These are phyloP conservation scores for Trichonephila clavata DNA, from an alignment of 1,140 invertebrate species.

Conservation along the genomic window DNA sequence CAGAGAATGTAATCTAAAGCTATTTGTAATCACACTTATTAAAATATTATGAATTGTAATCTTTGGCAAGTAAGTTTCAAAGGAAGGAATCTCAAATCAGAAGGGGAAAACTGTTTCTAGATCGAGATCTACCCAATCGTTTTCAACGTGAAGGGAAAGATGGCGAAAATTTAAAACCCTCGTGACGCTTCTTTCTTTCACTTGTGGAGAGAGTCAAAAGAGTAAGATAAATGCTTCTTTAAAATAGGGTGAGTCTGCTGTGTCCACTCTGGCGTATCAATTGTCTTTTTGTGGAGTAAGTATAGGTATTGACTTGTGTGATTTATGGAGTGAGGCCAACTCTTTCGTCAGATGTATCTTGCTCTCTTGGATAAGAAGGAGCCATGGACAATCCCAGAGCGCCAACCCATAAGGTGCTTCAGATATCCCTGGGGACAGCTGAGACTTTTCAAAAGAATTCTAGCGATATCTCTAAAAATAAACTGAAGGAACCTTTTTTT, in stretches of 20 bases:
- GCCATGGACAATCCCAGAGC: constrained; percentile 40
- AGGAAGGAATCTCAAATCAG: not conserved
- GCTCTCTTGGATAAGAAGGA: constrained; percentile 33
- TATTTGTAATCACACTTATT: too few species aligned
- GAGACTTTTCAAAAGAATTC: not conserved
- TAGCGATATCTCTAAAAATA: not conserved
- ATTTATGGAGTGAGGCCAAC: constrained; percentile 36
- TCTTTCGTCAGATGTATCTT: constrained; percentile 34
- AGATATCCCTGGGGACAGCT: not conserved
- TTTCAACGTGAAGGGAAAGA: not conserved
- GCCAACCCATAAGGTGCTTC: constrained; percentile 24
- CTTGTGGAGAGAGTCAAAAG: not conserved
- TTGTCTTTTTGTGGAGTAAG: constrained; percentile 45
- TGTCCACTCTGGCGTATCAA: constrained; percentile 35
- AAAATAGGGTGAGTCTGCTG: constrained; percentile 11
- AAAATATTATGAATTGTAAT: too few species aligned
- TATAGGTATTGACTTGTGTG: constrained; percentile 52
- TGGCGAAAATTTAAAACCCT: constrained; percentile 1
- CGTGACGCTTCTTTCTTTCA: not conserved
- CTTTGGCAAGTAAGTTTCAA: too few species aligned
- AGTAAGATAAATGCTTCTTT: constrained; percentile 39
- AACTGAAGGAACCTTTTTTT: not conserved
- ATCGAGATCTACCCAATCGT: not conserved
- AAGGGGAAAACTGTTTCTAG: not conserved
- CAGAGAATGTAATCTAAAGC: too few species aligned